A percentile compares a stretch with the other conserved stretches of the same genome.
phyloP scores from a whole-genome alignment of 2,113 vertebrate genomes.

The Laticauda colubrina region DNA sequence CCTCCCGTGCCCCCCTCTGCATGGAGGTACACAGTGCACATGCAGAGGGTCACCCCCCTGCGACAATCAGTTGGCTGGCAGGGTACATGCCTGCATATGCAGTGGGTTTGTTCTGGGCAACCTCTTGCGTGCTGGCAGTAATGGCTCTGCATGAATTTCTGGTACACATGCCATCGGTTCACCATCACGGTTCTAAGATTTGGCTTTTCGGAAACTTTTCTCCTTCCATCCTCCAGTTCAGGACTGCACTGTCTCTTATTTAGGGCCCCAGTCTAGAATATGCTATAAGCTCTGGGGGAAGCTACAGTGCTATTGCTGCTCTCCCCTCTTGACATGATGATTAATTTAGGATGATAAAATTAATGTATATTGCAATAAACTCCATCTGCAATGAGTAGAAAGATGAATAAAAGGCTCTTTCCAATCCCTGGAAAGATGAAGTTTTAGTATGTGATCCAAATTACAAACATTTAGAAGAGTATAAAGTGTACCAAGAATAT shows the following conservation, averaged over 20 bases:
- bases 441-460: not conserved
- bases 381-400: not conserved
- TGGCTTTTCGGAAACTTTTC: not conserved
- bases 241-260: not conserved
- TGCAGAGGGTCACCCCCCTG: too few species aligned
- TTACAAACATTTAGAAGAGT: not conserved
- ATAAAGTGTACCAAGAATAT: not conserved
- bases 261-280: not conserved
- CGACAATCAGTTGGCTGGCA: too few species aligned
- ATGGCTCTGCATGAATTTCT: too few species aligned
- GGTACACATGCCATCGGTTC: too few species aligned
- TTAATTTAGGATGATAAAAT: too few species aligned
- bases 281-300: not conserved
- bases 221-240: not conserved
- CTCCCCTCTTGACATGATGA: too few species aligned
- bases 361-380: not conserved
- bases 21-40: too few species aligned
- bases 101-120: too few species aligned
- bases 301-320: not conserved
- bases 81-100: too few species aligned
- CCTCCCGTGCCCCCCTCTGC: too few species aligned
- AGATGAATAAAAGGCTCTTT: not conserved
- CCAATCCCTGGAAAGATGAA: not conserved
- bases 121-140: too few species aligned
- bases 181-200: not conserved